Evolutionary conservation across 2,113 vertebrate species (phyloP).

Genomic region (Lates calcarifer): DNA sequence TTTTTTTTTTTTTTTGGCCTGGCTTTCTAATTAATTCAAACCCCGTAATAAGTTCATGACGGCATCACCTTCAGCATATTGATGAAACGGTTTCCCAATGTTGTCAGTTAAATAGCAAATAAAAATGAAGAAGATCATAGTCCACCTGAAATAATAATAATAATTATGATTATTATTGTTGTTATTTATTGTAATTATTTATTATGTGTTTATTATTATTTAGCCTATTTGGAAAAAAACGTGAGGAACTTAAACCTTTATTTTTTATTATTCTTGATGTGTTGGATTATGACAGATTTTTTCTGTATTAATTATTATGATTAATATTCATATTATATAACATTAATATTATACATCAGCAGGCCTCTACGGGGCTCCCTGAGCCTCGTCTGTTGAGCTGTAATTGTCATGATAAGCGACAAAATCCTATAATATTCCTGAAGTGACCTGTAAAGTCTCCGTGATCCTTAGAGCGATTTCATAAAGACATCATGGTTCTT

Average conservation of each 20-base stretch:
- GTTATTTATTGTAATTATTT: no score
- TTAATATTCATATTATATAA: neutral
- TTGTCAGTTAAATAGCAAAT: constrained; percentile 1
- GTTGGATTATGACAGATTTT: neutral
- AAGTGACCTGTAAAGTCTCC: neutral
- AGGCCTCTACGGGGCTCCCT: neutral
- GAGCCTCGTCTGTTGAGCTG: neutral
- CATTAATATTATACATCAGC: neutral
- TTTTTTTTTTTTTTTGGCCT: constrained; percentile 14
- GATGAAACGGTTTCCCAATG: neutral
- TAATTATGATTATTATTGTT: neutral
- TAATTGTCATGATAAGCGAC: neutral
- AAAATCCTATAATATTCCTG: neutral
- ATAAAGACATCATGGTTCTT: no score
- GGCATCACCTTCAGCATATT: constrained; percentile 32
- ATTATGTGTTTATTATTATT: no score
- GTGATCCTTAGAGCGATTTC: no score
- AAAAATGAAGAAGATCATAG: neutral
- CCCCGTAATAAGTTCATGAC: constrained; percentile 44
- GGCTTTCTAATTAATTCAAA: constrained; percentile 67
- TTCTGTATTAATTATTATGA: neutral
- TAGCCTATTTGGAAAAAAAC: no score
- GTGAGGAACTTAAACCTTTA: no score
- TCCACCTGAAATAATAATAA: neutral
- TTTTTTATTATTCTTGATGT: neutral